Conservation (phyloP, 2,113 vertebrate species). For the Nanorana parkeri region DNA sequence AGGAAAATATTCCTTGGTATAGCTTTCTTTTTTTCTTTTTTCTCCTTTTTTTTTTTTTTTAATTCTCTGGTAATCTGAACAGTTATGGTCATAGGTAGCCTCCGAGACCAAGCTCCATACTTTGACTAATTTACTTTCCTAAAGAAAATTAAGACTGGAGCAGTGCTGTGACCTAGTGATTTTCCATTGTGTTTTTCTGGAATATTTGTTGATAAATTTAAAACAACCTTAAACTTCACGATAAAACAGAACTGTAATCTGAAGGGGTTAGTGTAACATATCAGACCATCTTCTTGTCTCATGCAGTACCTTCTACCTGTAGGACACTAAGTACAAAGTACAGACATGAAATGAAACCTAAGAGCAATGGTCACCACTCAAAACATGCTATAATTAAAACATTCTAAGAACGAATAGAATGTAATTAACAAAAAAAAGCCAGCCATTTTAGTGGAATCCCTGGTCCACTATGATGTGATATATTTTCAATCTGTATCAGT, state of each 20-base stretch:
- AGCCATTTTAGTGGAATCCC: conserved; percentile 61
- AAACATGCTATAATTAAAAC: conserved; percentile 53
- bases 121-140: conserved; percentile 57
- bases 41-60: conserved; percentile 69
- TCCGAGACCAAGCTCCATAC: conserved; percentile 59
- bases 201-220: conserved; percentile 78
- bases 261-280: conserved; percentile 77
- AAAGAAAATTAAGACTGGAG: conserved; percentile 64
- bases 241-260: conserved; percentile 78
- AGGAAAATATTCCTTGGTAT: conserved; percentile 79
- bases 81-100: conserved; percentile 70
- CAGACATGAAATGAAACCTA: conserved; percentile 70
- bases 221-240: conserved; percentile 84
- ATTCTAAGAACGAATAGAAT: conserved; percentile 59
- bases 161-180: conserved; percentile 74
- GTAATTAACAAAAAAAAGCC: conserved; percentile 36
- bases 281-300: conserved; percentile 82
- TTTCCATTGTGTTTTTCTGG: conserved; percentile 60
- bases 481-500: conserved; percentile 70
- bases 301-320: conserved; percentile 78
- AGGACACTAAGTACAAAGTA: conserved; percentile 76
- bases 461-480: conserved; percentile 57
- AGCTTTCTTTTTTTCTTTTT: conserved; percentile 59
- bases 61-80: conserved; percentile 79
- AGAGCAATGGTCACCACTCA: conserved; percentile 71